Base-by-base conservation (phyloP, 92 coral and sea anemone genomes). In the Umimayanthus chanpuru region DNA sequence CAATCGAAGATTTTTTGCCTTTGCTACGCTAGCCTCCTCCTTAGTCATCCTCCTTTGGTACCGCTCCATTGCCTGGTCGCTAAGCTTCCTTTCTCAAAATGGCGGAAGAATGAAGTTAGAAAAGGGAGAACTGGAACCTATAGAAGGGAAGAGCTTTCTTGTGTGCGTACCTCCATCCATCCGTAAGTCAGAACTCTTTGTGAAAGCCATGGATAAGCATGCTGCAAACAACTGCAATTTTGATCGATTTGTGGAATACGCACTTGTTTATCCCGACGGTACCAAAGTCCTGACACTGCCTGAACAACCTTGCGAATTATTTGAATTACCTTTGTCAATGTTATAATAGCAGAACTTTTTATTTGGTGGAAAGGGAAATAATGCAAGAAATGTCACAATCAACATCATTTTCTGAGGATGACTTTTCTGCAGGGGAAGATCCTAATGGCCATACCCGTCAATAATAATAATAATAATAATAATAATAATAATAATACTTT, bases 201-300 rank as follows among this genome's bases (percentile, higher is more conserved):
- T 38, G 89, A 86, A 16, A 76, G 80, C 64, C 89, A 76, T n/a
- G n/a, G n/a, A n/a, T n/a, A n/a, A 25, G 77, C 87, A 64, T 30
- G 49, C 41, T 76, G 67, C 85, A 50, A 58, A 55, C 39, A 15
- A n/a, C n/a, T n/a, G n/a, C n/a, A n/a, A n/a, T n/a, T n/a, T n/a
- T n/a, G n/a, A n/a, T n/a, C n/a, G n/a, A n/a, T n/a, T n/a, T n/a
- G n/a, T n/a, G n/a, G n/a, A n/a, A n/a, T n/a, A n/a, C n/a, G n/a
- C n/a, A n/a, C n/a, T n/a, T n/a, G n/a, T n/a, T 23, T 86, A 86
- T 77, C 89, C 85, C 12, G 85, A 86, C 47, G 85, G 89, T 30
- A 76, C 89, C 38, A 85, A 86, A 77, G 76, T 86, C 28, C 55
- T 86, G 55, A 86, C 89, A 39, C 41, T 86, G 28, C 89, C 89